phyloP scores from a whole-genome alignment of 2,888 invertebrate species.

The Tineola bisselliella region DNA sequence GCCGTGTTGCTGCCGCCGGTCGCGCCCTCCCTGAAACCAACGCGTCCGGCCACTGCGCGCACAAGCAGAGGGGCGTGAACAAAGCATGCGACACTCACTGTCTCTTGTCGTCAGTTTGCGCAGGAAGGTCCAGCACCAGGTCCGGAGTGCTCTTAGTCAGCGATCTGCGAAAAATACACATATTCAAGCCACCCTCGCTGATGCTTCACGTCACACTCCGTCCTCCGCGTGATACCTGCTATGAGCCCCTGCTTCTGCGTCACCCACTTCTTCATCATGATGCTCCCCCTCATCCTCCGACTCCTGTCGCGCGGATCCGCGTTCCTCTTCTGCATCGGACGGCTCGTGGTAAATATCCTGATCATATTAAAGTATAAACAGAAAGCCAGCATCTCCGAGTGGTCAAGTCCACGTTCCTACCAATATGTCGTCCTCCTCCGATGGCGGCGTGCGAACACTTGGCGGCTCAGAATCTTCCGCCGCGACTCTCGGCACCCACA shows the following conservation, averaged over 20 bases:
- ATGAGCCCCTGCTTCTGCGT: neutral
- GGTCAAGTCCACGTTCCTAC: too few species aligned
- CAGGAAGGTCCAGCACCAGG: slow-evolving; percentile 85
- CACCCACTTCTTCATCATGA: neutral
- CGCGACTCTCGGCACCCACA: neutral
- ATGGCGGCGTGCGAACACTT: too few species aligned
- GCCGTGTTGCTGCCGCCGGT: slow-evolving; percentile 62
- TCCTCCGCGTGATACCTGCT: too few species aligned
- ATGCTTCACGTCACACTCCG: neutral
- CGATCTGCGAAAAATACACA: neutral
- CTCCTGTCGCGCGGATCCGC: neutral
- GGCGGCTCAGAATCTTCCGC: slow-evolving; percentile 12
- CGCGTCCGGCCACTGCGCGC: too few species aligned
- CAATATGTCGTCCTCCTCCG: too few species aligned
- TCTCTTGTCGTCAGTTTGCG: slow-evolving; percentile 36
- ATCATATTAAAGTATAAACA: neutral
- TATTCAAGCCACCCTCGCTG: too few species aligned
- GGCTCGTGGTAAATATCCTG: slow-evolving; percentile 24
- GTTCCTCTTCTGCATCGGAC: slow-evolving; percentile 65
- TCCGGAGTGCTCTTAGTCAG: slow-evolving; percentile 69
- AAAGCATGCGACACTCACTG: neutral
- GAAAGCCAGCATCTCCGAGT: neutral
- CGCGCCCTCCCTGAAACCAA: neutral
- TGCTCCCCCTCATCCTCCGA: slow-evolving; percentile 18
- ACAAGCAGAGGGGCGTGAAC: too few species aligned